Percentiles rank a stretch among this genome's conserved stretches.
These are phyloP conservation scores for Cololabis saira DNA, from an alignment of 2,113 vertebrate genomes.

Conservation along the genomic window DNA sequence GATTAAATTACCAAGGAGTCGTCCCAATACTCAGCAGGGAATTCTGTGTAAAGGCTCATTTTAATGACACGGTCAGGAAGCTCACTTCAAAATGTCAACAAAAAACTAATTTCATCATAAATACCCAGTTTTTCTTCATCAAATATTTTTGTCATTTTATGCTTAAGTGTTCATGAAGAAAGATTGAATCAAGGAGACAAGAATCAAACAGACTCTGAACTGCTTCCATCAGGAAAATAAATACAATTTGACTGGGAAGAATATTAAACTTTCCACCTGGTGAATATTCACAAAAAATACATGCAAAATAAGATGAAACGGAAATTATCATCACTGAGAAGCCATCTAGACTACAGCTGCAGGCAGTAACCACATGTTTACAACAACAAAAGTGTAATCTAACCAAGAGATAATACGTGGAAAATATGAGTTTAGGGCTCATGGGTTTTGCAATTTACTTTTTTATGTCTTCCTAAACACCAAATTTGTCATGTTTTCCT, in stretches of 20 bases:
- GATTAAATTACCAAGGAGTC: neutral
- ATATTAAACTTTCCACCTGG: slow-evolving; percentile 8
- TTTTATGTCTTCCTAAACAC: neutral
- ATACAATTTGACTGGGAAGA: neutral
- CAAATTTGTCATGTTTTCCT: neutral
- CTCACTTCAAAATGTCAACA: neutral
- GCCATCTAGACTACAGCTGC: neutral
- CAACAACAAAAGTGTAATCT: too few species aligned
- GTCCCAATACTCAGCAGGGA: neutral
- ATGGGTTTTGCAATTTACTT: neutral
- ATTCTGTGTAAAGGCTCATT: neutral
- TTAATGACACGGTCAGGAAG: neutral
- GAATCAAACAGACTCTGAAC: neutral
- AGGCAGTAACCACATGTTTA: too few species aligned
- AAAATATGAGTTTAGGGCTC: neutral
- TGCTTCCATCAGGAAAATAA: neutral
- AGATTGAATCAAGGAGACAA: too few species aligned
- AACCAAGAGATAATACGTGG: neutral
- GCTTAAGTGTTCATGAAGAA: neutral
- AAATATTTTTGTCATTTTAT: neutral
- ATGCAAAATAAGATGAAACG: neutral
- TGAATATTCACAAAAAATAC: neutral
- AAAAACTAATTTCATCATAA: neutral
- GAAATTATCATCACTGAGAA: neutral
- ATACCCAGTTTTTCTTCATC: neutral